These are phyloP conservation scores for Spea bombifrons DNA, from an alignment of 2,113 vertebrate species.

Conservation along the genomic window DNA sequence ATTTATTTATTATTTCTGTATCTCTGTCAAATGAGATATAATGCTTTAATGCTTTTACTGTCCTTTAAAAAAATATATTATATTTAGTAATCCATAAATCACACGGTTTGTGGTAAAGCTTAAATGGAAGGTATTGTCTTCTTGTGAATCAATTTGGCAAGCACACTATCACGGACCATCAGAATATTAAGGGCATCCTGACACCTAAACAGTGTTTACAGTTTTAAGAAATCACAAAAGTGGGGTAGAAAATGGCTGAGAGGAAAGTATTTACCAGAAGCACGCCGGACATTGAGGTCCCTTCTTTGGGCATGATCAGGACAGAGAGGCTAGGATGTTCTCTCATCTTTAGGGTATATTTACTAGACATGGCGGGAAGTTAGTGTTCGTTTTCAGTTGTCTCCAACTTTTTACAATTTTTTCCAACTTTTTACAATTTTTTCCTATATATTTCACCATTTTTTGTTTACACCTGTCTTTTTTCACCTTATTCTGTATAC, in stretches of 20 bases:
- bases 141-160: background rate
- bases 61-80: constrained; percentile 44
- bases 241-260: too few species aligned
- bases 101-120: constrained; percentile 18
- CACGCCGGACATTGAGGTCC: too few species aligned
- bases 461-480: background rate
- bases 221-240: too few species aligned
- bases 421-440: background rate
- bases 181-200: background rate
- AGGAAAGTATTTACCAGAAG: too few species aligned
- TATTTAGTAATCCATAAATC: constrained; percentile 45
- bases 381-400: too few species aligned
- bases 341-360: too few species aligned
- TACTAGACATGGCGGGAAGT: too few species aligned
- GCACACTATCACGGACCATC: background rate
- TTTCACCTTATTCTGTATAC: too few species aligned
- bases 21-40: constrained; percentile 39
- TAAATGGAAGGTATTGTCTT: constrained; percentile 28
- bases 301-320: too few species aligned
- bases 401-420: too few species aligned
- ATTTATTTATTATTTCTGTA: constrained; percentile 43
- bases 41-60: constrained; percentile 38
- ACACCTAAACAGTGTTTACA: too few species aligned
- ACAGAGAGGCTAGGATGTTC: too few species aligned
- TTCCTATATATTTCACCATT: background rate